phyloP scores from a whole-genome alignment of 2,797 vertebrate genomes.

The Enteromius mattozi region DNA sequence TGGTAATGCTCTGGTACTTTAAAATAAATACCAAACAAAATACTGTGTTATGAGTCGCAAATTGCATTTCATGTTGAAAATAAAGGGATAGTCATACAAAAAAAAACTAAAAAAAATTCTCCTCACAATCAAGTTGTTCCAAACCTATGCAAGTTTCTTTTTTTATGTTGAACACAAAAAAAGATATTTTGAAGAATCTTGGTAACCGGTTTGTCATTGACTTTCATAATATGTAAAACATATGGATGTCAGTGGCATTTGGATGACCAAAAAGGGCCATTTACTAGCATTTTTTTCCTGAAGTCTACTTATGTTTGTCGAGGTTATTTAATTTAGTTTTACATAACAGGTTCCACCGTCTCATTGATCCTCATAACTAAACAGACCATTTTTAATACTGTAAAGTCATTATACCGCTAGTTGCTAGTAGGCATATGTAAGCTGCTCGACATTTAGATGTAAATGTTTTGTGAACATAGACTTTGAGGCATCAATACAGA shows the following conservation, averaged over 20 bases:
- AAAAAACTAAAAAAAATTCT: background rate
- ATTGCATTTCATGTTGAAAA: background rate
- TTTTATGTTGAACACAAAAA: background rate
- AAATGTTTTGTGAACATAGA: background rate
- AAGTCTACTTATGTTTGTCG: background rate
- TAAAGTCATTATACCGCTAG: background rate
- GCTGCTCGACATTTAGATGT: background rate
- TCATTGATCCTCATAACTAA: background rate
- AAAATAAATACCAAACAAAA: background rate
- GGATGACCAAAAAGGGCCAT: background rate
- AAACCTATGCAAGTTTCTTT: background rate
- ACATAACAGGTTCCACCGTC: background rate
- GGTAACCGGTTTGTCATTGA: background rate
- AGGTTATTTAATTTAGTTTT: background rate
- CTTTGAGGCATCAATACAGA: background rate
- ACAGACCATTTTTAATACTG: background rate
- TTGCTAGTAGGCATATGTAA: background rate
- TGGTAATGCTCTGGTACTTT: background rate
- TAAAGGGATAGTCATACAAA: background rate
- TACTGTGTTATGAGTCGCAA: background rate
- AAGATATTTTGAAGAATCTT: background rate
- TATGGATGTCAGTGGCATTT: background rate
- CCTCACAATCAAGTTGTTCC: background rate
- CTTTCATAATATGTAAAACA: background rate
- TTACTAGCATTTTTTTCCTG: background rate